Evolutionary conservation across 2,888 invertebrate genomes (phyloP), one percentile per base, ranked within the genome.

Genomic region (Ceriagrion tenellum): DNA sequence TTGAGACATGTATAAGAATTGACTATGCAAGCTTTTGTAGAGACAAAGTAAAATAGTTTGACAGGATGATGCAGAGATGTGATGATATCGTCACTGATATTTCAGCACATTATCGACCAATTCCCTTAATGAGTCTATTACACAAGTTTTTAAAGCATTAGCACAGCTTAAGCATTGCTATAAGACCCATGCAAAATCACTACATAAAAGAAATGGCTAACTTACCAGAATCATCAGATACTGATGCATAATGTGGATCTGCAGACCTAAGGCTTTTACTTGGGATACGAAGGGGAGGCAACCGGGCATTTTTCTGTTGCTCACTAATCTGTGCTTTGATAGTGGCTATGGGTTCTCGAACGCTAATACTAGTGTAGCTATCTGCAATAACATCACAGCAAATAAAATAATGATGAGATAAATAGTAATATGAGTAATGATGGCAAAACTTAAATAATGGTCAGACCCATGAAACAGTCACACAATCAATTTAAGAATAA

Each of bases 301-400:
- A 69, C n/a, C 93, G 30, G 63, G 47, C 26, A 74, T 93, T 93
- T 90, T 88, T 95, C 88, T 95, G 95, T 95, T 96, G 18, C 95
- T 88, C 89, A 55, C 74, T 74, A 0, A 98, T 98, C 96, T 98
- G 98, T 95, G 98, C 98, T 96, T 98, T 97, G 96, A 98, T 98
- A 96, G 98, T 98, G 8, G 99, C 98, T 95, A 99, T 97, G 0
- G 99, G 99, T 97, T 99, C 99, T 35, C 99, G 97, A 1, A 99
- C 99, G 96, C 99, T 99, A 96, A 99, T 99, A 96, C 99, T 99
- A 0, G 99, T 99, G 96, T 99, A 99, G 90, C 99, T 99, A 97
- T 99, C 99, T 98, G 97, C 56, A 97, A 97, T 10, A 59, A 30
- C 12, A 88, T 88, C 20, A 40, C 2, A 47, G 30, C 12, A 40